Percentiles rank a stretch among this genome's conserved stretches.
Conservation (phyloP, 53 echinoderm and acorn worm species). For the Astropecten irregularis region DNA sequence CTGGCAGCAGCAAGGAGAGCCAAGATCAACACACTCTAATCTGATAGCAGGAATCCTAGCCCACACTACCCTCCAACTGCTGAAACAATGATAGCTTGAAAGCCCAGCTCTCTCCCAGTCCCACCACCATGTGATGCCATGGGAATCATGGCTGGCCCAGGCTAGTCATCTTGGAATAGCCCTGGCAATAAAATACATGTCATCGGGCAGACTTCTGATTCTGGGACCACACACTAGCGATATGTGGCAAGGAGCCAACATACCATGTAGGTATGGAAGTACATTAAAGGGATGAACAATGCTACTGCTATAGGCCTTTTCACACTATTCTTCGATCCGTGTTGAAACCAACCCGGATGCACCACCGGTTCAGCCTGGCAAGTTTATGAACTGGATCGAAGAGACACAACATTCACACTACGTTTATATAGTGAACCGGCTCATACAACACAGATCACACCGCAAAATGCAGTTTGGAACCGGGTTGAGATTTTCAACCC, state of each 20-base stretch:
- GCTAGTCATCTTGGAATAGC: slow-evolving; percentile 8
- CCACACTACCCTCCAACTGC: background rate
- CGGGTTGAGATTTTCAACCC: no score
- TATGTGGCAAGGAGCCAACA: slow-evolving; percentile 44
- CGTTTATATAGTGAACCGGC: no score
- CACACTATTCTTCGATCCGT: no score
- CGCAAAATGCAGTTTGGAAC: no score
- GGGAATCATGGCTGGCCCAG: slow-evolving; percentile 14
- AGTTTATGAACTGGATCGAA: no score
- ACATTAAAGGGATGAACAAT: slow-evolving; percentile 34
- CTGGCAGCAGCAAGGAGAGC: background rate
- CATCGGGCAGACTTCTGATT: slow-evolving; percentile 8
- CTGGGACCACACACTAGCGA: slow-evolving; percentile 43
- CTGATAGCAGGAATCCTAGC: slow-evolving; percentile 24
- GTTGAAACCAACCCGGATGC: no score
- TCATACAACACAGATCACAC: no score
- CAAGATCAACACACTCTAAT: slow-evolving; percentile 43
- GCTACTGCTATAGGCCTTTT: no score
- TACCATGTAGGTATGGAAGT: slow-evolving; percentile 17
- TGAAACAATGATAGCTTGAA: slow-evolving; percentile 32
- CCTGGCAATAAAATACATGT: slow-evolving; percentile 49
- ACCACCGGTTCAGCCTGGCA: no score
- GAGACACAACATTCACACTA: no score
- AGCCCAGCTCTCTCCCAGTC: background rate
- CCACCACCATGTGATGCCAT: background rate